Conservation (phyloP, 2,113 vertebrate species). For the Coturnix japonica region DNA sequence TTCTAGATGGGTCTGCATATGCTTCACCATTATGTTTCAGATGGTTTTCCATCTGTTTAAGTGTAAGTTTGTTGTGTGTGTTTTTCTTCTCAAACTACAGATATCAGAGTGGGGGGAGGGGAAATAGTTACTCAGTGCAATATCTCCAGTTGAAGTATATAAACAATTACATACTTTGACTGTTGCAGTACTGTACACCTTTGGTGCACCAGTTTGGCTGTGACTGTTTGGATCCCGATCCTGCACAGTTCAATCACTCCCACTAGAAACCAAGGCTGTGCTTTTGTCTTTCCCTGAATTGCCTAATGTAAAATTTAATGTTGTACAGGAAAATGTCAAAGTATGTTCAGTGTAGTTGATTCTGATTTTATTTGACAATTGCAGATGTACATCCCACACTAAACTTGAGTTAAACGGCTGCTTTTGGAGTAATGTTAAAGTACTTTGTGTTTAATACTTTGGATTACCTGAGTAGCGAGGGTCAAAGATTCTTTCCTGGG, state of each 20-base stretch:
- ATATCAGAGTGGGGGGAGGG: background rate
- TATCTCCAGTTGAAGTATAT: background rate
- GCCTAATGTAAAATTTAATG: background rate
- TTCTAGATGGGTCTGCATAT: background rate
- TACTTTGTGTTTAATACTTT: background rate
- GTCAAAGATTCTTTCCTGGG: background rate
- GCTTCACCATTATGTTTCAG: background rate
- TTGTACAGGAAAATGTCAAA: background rate
- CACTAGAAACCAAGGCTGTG: background rate
- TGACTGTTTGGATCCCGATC: background rate
- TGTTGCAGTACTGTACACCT: background rate
- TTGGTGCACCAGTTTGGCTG: background rate
- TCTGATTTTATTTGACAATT: background rate
- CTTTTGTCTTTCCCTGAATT: background rate
- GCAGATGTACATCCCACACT: background rate
- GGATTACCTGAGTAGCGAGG: background rate
- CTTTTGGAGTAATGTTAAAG: background rate
- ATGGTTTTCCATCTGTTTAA: background rate
- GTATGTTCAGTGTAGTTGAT: background rate
- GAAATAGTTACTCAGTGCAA: background rate
- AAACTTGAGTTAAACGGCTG: background rate
- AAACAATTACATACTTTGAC: background rate
- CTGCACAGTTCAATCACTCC: background rate
- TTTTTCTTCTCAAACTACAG: background rate
- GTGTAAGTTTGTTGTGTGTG: background rate